Base-by-base conservation (phyloP, 2,888 invertebrate species). In the Cheilosia vulpina region DNA sequence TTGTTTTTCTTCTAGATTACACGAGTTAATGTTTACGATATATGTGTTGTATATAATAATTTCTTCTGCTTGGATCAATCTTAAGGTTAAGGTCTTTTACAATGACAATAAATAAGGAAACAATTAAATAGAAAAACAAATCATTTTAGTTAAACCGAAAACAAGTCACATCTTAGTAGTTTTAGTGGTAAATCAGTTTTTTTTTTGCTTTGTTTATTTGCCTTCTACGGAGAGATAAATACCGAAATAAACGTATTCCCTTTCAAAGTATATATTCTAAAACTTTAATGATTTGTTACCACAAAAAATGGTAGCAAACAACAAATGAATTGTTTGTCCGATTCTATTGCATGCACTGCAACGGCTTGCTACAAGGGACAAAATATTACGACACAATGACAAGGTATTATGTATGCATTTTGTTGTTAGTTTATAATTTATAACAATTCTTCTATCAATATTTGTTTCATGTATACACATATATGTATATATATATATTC, bases 11-110 rank as follows among this genome's bases (percentile, higher is more conserved):
- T 66, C 81, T 85, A 85, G 76, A 72, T 72, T 81, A 85, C 85
- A 85, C 81, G 76, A 85, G 80, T 80, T 75, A 76, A 80, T 80
- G 80, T 76, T 81, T 72, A 85, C 81, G 81, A 85, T 85, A 85
- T 77, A 77, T 85, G 71, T 85, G 50, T 76, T 71, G 47, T 65
- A 58, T 76, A 60, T 76, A 80, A 19, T 71, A 72, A n/a, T 63
- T 75, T 68, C 17, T 38, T 66, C 38, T 80, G 31, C 2, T 75
- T 79, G 69, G 83, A 58, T 83, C 52, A 21, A 19, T 52, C 62
- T 72, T 47, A 65, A 53, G 45, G 79, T 75, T 65, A 62, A 58
- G 81, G 71, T 66, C 43, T 76, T 84, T 84, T 47, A 24, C 9
- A 68, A 45, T 68, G 55, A 68, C 31, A 41, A 53, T 53, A 21